These are phyloP conservation scores for Paramisgurnus dabryanus DNA, from an alignment of 2,113 vertebrate genomes.

Conservation along the genomic window DNA sequence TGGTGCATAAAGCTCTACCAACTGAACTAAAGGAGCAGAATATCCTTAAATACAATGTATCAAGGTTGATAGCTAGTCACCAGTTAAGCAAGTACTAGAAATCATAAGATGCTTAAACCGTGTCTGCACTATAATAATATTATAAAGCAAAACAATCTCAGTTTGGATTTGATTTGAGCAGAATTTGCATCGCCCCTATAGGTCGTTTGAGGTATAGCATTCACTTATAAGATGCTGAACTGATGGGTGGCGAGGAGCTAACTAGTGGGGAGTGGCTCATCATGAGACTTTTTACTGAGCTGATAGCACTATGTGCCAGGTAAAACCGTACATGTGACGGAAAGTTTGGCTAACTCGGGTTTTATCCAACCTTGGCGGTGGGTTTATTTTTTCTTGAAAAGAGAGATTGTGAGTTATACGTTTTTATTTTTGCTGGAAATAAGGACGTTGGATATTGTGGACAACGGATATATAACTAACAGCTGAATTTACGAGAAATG, in stretches of 20 bases:
- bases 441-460: neutral
- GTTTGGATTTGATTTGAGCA: neutral
- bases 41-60: no score
- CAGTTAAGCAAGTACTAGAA: no score
- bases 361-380: neutral
- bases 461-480: slow-evolving; percentile 7
- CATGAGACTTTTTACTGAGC: slow-evolving; percentile 4
- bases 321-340: neutral
- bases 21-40: no score
- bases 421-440: slow-evolving; percentile 11
- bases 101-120: neutral
- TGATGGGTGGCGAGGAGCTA: neutral
- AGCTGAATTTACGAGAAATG: slow-evolving; percentile 51
- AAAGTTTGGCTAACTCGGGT: neutral
- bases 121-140: neutral
- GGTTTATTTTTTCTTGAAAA: neutral
- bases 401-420: slow-evolving; percentile 18
- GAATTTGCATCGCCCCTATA: neutral
- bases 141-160: neutral
- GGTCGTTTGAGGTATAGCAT: slow-evolving; percentile 3
- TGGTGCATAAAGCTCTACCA: no score
- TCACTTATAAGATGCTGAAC: slow-evolving; percentile 13
- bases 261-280: slow-evolving; percentile 20
- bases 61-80: no score
- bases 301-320: neutral